A percentile compares a stretch with the other conserved stretches of the same genome.
phyloP scores from a whole-genome alignment of 2,888 invertebrate genomes.

The Drosophila koepferae region DNA sequence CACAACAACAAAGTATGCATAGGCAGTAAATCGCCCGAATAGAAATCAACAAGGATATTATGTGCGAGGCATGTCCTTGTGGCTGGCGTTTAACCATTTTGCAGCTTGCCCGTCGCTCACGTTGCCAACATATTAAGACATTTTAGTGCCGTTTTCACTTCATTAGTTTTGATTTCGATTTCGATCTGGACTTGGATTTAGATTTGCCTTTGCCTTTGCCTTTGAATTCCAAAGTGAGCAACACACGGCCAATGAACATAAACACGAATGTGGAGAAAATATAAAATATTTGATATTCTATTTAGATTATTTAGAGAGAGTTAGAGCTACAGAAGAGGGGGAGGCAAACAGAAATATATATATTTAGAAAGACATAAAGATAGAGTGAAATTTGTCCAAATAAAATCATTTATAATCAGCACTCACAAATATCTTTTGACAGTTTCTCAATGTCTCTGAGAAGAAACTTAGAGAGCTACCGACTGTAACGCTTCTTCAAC shows the following conservation, averaged over 20 bases:
- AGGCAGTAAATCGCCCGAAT: slow-evolving; percentile 77
- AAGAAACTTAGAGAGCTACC: no score
- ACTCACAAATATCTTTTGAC: no score
- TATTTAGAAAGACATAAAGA: no score
- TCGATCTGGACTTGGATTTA: slow-evolving; percentile 10
- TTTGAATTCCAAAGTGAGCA: slow-evolving; percentile 26
- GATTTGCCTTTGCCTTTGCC: slow-evolving; percentile 9
- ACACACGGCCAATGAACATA: slow-evolving; percentile 3
- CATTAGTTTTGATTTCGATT: slow-evolving; percentile 80
- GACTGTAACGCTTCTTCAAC: no score
- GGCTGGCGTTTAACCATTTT: slow-evolving; percentile 54
- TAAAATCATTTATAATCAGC: no score
- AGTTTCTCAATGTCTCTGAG: no score
- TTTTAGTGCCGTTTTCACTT: slow-evolving; percentile 81
- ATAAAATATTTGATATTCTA: neutral
- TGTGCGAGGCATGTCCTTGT: slow-evolving; percentile 40
- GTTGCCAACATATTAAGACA: slow-evolving; percentile 71
- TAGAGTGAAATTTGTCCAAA: no score
- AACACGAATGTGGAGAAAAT: neutral
- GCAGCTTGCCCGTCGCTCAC: slow-evolving; percentile 60
- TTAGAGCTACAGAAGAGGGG: no score
- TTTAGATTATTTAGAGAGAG: no score
- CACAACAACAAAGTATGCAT: slow-evolving; percentile 58
- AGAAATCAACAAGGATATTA: slow-evolving; percentile 80
- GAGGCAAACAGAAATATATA: no score